Evolutionary conservation across 2,113 vertebrate species (phyloP), one percentile per base, ranked within the genome.

Genomic region (Aramus guarauna): DNA sequence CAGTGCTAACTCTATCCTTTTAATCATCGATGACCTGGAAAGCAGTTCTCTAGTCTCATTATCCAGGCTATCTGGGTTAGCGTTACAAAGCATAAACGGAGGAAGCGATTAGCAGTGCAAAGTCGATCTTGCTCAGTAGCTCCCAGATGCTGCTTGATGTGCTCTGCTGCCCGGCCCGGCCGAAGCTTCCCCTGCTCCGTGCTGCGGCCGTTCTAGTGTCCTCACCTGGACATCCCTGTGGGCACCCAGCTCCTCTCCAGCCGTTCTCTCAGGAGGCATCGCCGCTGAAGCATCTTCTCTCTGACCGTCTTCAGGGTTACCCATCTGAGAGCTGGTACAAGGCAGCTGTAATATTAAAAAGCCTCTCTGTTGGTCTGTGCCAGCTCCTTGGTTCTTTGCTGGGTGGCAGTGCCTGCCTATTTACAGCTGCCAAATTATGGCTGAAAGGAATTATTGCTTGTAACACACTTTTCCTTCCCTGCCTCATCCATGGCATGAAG

Each of bases 271-370:
- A 7, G 68, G 37, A 50, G 14, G 12, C 22, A 59, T 23, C 2
- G 2, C 48, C 62, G 41, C 7, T 2, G 15, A 23, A 68, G n/a
- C 45, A 10, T 9, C 72, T 92, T n/a, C 53, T 5, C 9, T 9
- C 50, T 58, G 41, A 3, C 2, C 0, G 0, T 39, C 19, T 21
- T 62, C 1, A 5, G 34, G 27, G 11, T n/a, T 72, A 14, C 8
- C 18, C 39, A 3, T 53, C 29, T 17, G 29, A 68, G 14, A 60
- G 53, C 37, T 62, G 47, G 32, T 32, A 6, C 9, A 71, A 59
- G 41, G 80, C 58, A 85, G 9, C 12, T 1, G 1, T 29, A 12
- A 50, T 7, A 3, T 48, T 36, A 34, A 43, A 13, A 45, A 55
- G 7, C 29, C 36, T 30, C 45, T 55, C 24, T 41, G 30, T 6